Evolutionary conservation across 1,140 invertebrate species (phyloP), one percentile per base, ranked within the genome.

Genomic region (Oedothorax gibbosus): DNA sequence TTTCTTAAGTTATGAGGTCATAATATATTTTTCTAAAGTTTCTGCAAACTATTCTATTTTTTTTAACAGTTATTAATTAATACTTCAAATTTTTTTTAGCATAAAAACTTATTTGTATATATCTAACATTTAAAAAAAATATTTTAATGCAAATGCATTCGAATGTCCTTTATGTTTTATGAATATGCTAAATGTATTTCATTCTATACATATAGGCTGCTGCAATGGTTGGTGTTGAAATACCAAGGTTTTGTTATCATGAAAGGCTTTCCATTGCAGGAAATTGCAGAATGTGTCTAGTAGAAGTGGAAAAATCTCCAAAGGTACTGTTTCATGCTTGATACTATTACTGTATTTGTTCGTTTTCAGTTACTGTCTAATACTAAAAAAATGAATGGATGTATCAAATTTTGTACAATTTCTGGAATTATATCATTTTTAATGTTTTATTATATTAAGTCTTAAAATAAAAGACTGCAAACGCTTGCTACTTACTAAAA

Each of bases 181-280:
- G 9, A 15, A 14, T 65, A 9, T 18, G 7, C n/a, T 69, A 12
- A 69, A 49, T 50, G 66, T 50, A 12, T 49, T 49, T 69, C 20
- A 35, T 35, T 57, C 0, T 60, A 15, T 15, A n/a, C 1, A n/a
- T 14, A 60, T 62, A 86, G 97, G 99, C 99, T 86, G 98, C 98
- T 86, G 97, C 98, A 14, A 92, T 95, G 90, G 93, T 95, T 87
- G 99, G 98, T 54, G 94, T 99, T 15, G 98, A 99, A 92, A 99
- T 99, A 88, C 99, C 99, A 12, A 91, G 98, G 86, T 99, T 99
- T 91, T 99, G 99, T 91, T 99, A 99, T 90, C 99, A 99, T 92
- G 99, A 99, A 90, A 92, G 99, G 73, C 92, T 99, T 54, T 97
- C 98, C 60, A 95, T 99, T 77, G 99, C 99, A 88, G 99, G 99